Evolutionary conservation across 2,888 invertebrate species (phyloP), one percentile per base, ranked within the genome.

Genomic region (Cactoblastis cactorum): DNA sequence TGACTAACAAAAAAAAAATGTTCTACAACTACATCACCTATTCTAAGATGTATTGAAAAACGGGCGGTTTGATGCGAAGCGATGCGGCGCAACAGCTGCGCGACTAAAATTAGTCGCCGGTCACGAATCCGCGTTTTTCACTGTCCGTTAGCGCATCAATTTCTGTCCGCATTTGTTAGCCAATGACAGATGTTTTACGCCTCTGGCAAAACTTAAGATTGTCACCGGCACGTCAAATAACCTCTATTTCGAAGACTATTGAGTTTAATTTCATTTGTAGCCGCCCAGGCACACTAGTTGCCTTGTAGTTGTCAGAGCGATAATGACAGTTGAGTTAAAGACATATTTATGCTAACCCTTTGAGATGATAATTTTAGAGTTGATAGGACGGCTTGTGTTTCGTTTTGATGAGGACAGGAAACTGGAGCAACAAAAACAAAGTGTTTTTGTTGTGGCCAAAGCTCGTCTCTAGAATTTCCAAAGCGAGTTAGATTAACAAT

Each of bases 121-220:
- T 78, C 83, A 82, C 77, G 73, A 83, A 80, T 86, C 83, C 81
- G 83, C 83, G 85, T 88, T 88, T 88, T 88, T 88, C 88, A 88
- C 86, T 86, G 88, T 87, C 88, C 82, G 63, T 71, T 69, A 65
- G 67, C 79, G 71, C 87, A 88, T 88, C 88, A 88, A 88, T 88
- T 83, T 67, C 84, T 83, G 87, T 88, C 87, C 64, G 71, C 79
- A 80, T 85, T 83, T 80, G 85, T 87, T 87, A 84, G 75, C 78
- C 80, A 87, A 84, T 87, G 88, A 88, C 86, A 86, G 83, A 85
- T 84, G 83, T 72, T 80, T 78, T 76, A 83, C 84, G 81, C 83
- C 80, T 82, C 75, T 65, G 65, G 71, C 71, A 71, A 57, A 37
- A 48, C 49, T 56, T 54, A 49, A 60, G 57, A 54, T 56, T 53